Conservation (phyloP, 2,113 vertebrate genomes). For the Stegastes partitus region DNA sequence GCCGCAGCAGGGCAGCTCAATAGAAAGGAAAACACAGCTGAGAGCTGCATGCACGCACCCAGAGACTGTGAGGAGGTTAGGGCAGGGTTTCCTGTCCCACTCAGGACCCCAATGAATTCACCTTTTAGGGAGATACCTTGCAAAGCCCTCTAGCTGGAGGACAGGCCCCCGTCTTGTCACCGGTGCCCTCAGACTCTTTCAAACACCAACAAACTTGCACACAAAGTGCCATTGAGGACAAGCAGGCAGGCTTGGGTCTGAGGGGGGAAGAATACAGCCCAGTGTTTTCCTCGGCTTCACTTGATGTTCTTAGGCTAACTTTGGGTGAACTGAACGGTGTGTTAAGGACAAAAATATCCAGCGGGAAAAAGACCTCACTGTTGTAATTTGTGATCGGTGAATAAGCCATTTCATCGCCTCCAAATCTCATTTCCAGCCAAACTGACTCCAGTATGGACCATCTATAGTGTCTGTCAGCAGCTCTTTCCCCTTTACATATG, state of each 20-base stretch:
- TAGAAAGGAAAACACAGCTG: conserved; percentile 64
- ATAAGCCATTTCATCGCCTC: conserved; percentile 33
- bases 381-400: conserved; percentile 43
- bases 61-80: conserved; percentile 49
- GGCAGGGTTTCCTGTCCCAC: conserved; percentile 78
- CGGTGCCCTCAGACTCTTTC: conserved; percentile 59
- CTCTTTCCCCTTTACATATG: background rate
- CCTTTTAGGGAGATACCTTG: conserved; percentile 70
- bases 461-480: background rate
- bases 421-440: conserved; percentile 25
- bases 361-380: conserved; percentile 53
- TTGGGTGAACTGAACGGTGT: conserved; percentile 43
- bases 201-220: conserved; percentile 64
- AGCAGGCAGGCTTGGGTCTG: conserved; percentile 35
- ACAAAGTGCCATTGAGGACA: conserved; percentile 78
- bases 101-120: conserved; percentile 69
- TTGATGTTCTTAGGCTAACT: conserved; percentile 39
- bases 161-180: conserved; percentile 70
- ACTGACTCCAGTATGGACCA: background rate
- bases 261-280: conserved; percentile 66
- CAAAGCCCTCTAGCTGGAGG: conserved; percentile 60
- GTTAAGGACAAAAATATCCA: conserved; percentile 69
- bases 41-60: conserved; percentile 24
- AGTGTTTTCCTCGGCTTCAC: conserved; percentile 62
- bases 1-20: conserved; percentile 35